Conservation (phyloP, 2,888 invertebrate species). For the Clepsis dumicolana region DNA sequence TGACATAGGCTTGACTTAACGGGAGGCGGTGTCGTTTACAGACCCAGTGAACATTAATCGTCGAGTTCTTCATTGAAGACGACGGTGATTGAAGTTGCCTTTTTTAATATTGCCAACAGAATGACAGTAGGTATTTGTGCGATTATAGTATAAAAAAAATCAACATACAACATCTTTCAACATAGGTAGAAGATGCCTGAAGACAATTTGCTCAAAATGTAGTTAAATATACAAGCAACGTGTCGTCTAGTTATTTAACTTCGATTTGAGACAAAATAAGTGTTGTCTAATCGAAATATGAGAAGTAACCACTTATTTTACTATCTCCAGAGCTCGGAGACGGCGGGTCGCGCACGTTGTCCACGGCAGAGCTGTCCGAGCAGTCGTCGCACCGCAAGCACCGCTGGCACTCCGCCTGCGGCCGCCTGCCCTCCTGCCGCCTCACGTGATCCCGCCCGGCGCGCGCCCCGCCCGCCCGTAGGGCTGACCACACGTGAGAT, state of each 20-base stretch:
- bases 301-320: background rate
- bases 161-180: too few species aligned
- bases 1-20: background rate
- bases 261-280: background rate
- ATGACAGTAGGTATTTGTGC: too few species aligned
- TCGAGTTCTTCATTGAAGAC: too few species aligned
- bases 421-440: constrained; percentile 76
- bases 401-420: constrained; percentile 81
- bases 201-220: too few species aligned
- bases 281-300: background rate
- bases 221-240: too few species aligned
- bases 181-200: too few species aligned
- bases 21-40: background rate
- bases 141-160: too few species aligned
- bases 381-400: constrained; percentile 68
- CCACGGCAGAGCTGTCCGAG: constrained; percentile 80
- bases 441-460: constrained; percentile 70
- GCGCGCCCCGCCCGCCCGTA: background rate
- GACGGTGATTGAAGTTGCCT: too few species aligned
- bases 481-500: background rate
- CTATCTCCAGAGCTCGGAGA: constrained; percentile 66
- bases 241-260: too few species aligned
- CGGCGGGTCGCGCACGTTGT: constrained; percentile 77
- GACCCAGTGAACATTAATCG: too few species aligned
- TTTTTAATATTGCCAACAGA: too few species aligned